Base-by-base conservation (phyloP, 2,797 vertebrate genomes). In the Cyclopterus lumpus region DNA sequence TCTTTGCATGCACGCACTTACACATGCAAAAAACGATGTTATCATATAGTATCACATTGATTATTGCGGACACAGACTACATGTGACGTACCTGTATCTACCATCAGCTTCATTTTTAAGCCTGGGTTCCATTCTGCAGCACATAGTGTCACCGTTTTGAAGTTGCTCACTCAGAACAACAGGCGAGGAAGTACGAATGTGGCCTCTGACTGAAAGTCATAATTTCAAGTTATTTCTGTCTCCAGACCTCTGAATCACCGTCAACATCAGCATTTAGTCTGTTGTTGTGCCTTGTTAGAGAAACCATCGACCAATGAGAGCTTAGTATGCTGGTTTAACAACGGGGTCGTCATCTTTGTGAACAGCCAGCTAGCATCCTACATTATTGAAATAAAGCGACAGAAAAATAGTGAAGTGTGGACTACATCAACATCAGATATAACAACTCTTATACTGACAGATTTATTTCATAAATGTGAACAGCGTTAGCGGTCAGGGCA, bases 201-300 rank as follows among this genome's bases (percentile, higher is more conserved):
- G 26, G 32, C 32, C 57, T 24, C 40, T 40, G 30, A 60, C n/a
- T 32, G 32, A 46, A 63, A 57, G 32, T 62, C 26, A 64, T 38
- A n/a, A 71, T 34, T 53, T 44, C 0, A 53, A 36, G 36, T 61
- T 58, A 67, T 67, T 58, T 72, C 64, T 64, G 49, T 32, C 20
- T 76, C 28, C 26, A 44, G 58, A 55, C 42, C 0, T 62, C 24
- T 62, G 40, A 58, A 34, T 64, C 59, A 68, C 5, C 1, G 2
- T 5, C 11, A 24, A 34, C 46, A 49, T 28, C n/a, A 24, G 22
- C 12, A 28, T 8, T 4, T 11, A 46, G 22, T 73, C 70, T 63
- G 22, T 2, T 46, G 63, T 61, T 42, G 8, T n/a, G 14, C 4
- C 7, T 6, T 73, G 65, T 26, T 55, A 32, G 6, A 58, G 22